phyloP scores from a whole-genome alignment of 2,113 vertebrate species.

The Myrmecophaga tridactyla region DNA sequence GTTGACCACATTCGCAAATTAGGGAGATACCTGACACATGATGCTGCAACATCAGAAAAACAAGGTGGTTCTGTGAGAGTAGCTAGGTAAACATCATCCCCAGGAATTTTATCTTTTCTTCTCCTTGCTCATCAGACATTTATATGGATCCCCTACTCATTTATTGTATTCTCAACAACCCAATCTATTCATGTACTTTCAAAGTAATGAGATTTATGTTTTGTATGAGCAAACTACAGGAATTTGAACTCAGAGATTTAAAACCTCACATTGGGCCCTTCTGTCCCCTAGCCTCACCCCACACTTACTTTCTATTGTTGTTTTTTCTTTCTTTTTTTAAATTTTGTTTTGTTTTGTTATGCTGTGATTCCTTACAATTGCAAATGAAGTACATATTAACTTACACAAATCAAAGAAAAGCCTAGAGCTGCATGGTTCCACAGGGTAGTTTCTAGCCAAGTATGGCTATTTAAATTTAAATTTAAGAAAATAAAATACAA shows the following conservation, averaged over 20 bases:
- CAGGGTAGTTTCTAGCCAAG: no score
- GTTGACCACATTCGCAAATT: slow-evolving; percentile 72
- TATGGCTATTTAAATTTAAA: not conserved
- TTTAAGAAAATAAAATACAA: not conserved
- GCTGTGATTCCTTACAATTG: not conserved
- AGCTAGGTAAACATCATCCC: not conserved
- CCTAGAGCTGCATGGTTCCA: no score
- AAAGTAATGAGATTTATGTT: not conserved
- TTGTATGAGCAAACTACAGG: not conserved
- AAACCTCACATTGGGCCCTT: not conserved
- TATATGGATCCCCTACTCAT: not conserved
- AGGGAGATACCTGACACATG: slow-evolving; percentile 65
- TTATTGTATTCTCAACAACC: not conserved
- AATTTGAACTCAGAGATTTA: not conserved
- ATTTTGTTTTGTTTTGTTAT: no score
- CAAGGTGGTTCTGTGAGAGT: not conserved
- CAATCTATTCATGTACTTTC: not conserved
- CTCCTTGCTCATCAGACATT: not conserved
- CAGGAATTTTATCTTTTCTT: not conserved
- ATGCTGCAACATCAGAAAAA: slow-evolving; percentile 62
- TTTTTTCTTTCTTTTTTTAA: no score
- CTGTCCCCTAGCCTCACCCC: no score
- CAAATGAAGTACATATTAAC: not conserved
- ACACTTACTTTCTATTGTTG: no score
- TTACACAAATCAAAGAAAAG: not conserved